These are phyloP conservation scores for Hybognathus amarus DNA, from an alignment of 2,797 vertebrate species.

Conservation along the genomic window DNA sequence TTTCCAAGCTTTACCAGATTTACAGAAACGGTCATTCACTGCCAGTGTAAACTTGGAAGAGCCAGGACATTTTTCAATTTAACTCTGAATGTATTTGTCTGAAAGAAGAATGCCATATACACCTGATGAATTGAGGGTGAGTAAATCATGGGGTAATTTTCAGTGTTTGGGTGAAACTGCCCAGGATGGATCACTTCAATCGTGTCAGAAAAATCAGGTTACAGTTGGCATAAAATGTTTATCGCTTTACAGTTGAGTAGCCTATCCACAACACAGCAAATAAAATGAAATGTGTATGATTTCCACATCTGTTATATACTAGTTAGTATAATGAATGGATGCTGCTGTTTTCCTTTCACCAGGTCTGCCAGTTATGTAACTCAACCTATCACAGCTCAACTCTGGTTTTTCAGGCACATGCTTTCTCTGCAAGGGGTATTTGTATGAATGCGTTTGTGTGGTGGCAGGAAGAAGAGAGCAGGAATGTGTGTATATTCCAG, in stretches of 20 bases:
- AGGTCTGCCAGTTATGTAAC: constrained; percentile 33
- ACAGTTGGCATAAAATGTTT: neutral
- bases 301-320: neutral
- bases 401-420: neutral
- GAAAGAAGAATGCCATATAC: too few relatives aligned
- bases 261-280: neutral
- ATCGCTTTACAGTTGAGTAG: neutral
- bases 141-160: too few relatives aligned
- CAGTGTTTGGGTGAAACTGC: too few relatives aligned
- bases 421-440: constrained; percentile 10
- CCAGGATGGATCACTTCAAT: neutral
- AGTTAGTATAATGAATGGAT: neutral
- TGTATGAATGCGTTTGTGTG: neutral
- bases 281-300: neutral
- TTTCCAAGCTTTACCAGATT: too few relatives aligned
- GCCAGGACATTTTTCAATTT: too few relatives aligned
- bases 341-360: constrained; percentile 7
- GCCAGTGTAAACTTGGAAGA: too few relatives aligned
- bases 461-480: neutral
- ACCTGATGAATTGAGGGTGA: too few relatives aligned
- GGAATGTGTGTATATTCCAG: neutral
- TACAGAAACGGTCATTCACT: too few relatives aligned
- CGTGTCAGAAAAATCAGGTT: neutral
- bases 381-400: constrained; percentile 11
- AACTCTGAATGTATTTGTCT: too few relatives aligned